These are phyloP conservation scores for Athetis lepigone DNA, from an alignment of 2,888 invertebrate genomes.

Conservation along the genomic window DNA sequence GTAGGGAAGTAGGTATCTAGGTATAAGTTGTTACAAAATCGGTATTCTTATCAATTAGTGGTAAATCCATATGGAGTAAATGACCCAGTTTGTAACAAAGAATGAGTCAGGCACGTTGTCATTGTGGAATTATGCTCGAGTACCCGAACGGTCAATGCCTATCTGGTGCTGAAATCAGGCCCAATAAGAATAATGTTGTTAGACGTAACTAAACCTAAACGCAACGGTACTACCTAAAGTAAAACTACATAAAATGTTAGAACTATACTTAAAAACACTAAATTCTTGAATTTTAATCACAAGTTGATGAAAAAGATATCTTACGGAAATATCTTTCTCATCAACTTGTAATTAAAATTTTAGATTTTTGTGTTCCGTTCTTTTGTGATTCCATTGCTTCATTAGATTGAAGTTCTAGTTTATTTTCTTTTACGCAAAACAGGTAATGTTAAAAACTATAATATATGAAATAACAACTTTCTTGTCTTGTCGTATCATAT, in stretches of 20 bases:
- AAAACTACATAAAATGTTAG: too few relatives aligned
- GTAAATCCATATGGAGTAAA: slow-evolving; percentile 77
- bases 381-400: not conserved
- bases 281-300: too few relatives aligned
- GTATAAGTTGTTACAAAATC: slow-evolving; percentile 55
- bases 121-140: slow-evolving; percentile 76
- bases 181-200: slow-evolving; percentile 11
- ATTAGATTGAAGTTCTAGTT: too few relatives aligned
- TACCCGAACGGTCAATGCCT: slow-evolving; percentile 57
- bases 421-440: too few relatives aligned
- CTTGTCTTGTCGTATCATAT: slow-evolving; percentile 10
- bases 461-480: slow-evolving; percentile 31
- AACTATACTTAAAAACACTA: too few relatives aligned
- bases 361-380: not conserved
- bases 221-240: too few relatives aligned
- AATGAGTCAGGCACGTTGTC: slow-evolving; percentile 81
- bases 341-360: not conserved
- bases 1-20: too few relatives aligned
- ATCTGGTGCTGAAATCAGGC: slow-evolving; percentile 28
- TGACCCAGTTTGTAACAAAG: slow-evolving; percentile 85
- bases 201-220: not conserved
- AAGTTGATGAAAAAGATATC: too few relatives aligned
- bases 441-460: slow-evolving; percentile 4
- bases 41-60: slow-evolving; percentile 74
- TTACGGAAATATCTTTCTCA: too few relatives aligned